A percentile compares a stretch with the other conserved stretches of the same genome.
Conservation (phyloP, 2,113 vertebrate genomes). For the Sander vitreus region DNA sequence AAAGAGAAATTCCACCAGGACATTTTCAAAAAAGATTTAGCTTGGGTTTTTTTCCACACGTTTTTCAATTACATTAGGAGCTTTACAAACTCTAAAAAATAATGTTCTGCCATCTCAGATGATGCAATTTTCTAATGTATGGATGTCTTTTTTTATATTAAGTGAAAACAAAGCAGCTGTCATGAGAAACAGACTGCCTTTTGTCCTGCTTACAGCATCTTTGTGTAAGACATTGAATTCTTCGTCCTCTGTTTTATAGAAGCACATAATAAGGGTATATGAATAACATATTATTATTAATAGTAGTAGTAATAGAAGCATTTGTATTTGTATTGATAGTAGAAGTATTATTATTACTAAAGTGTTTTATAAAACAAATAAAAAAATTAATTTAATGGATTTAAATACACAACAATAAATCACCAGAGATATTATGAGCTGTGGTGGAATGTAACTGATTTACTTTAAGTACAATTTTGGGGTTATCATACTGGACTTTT, state of each 20-base stretch:
- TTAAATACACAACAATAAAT: not conserved
- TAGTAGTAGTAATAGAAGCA: not conserved
- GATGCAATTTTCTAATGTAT: not conserved
- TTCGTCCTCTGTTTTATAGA: not conserved
- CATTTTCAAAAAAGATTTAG: not conserved
- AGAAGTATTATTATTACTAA: not conserved
- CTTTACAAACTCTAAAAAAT: not conserved
- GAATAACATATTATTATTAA: not conserved
- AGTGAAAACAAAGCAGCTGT: not conserved
- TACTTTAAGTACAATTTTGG: not conserved
- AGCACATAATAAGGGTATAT: not conserved
- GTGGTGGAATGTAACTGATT: not conserved
- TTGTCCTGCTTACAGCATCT: not conserved
- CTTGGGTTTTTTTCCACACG: not conserved
- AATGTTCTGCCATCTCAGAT: not conserved
- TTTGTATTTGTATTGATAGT: not conserved
- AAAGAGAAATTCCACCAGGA: not conserved
- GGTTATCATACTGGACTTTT: not conserved
- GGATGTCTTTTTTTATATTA: not conserved
- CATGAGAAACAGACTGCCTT: not conserved
- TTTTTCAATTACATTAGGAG: not conserved
- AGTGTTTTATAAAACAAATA: not conserved
- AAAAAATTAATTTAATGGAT: not conserved
- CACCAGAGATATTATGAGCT: not conserved
- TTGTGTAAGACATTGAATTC: not conserved